Evolutionary conservation across 2,797 vertebrate species (phyloP).

Genomic region (Hypotaenidia okinawae): DNA sequence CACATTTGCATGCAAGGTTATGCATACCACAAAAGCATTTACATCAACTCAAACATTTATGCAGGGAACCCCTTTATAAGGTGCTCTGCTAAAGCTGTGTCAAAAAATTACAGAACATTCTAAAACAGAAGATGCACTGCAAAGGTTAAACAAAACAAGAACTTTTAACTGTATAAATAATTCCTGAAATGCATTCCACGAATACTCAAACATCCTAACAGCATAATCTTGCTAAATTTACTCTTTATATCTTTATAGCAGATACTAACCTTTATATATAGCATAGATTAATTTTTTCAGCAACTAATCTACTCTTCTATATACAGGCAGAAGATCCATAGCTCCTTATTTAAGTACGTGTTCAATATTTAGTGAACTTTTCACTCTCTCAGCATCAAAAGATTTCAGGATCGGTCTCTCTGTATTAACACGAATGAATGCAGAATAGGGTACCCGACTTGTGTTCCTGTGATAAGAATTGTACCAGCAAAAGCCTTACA

Average conservation of each 20-base stretch:
- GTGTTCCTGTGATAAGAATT: slow-evolving; percentile 15
- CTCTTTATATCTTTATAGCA: background rate
- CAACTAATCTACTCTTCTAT: background rate
- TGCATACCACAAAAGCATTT: slow-evolving; percentile 18
- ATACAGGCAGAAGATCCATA: slow-evolving; percentile 16
- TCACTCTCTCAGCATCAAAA: slow-evolving; percentile 18
- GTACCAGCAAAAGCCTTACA: slow-evolving; percentile 29
- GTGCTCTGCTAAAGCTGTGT: slow-evolving; percentile 13
- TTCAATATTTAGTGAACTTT: slow-evolving; percentile 46
- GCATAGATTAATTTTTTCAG: slow-evolving; percentile 20
- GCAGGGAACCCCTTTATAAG: background rate
- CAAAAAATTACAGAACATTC: slow-evolving; percentile 53
- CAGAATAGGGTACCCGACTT: slow-evolving; percentile 35
- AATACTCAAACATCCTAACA: background rate
- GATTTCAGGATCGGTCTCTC: background rate
- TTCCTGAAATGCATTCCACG: background rate
- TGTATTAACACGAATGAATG: background rate
- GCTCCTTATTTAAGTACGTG: slow-evolving; percentile 8
- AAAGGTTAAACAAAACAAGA: slow-evolving; percentile 65
- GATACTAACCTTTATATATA: slow-evolving; percentile 42
- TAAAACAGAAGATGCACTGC: slow-evolving; percentile 57
- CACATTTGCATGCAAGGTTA: slow-evolving; percentile 54
- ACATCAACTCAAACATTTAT: slow-evolving; percentile 14
- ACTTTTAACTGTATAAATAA: background rate
- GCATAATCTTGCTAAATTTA: slow-evolving; percentile 12